Conservation (phyloP, 2,797 vertebrate genomes). For the Thamnophis elegans region DNA sequence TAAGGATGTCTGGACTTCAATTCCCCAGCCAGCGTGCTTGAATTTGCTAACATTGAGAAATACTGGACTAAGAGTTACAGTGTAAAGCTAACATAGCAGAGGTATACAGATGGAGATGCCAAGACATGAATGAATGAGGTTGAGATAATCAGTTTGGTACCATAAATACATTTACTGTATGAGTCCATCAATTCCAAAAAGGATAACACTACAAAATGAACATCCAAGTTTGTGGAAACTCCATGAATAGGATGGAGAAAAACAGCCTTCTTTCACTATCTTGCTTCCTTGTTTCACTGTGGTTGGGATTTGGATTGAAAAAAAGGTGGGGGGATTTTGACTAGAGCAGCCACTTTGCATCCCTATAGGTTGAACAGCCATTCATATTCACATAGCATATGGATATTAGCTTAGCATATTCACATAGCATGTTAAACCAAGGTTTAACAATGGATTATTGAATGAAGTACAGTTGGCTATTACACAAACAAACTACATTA, state of each 20-base stretch:
- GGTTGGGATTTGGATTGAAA: background rate
- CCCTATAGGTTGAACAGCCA: background rate
- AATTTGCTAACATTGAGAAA: background rate
- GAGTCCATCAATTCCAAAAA: background rate
- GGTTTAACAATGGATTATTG: background rate
- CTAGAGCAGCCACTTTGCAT: background rate
- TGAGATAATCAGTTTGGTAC: background rate
- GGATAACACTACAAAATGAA: background rate
- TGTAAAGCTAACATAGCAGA: background rate
- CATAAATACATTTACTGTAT: background rate
- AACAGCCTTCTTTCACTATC: background rate
- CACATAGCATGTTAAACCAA: background rate
- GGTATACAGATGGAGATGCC: background rate
- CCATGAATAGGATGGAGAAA: background rate
- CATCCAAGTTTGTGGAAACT: background rate
- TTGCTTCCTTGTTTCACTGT: background rate
- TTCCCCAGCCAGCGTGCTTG: background rate
- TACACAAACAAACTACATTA: background rate
- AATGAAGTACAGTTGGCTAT: background rate
- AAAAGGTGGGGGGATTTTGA: background rate
- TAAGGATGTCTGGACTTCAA: background rate
- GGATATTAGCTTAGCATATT: background rate
- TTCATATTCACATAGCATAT: background rate
- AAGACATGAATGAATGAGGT: background rate
- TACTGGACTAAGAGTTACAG: no score